phyloP scores from a whole-genome alignment of 2,797 vertebrate species.

The Sebastes glaucus region DNA sequence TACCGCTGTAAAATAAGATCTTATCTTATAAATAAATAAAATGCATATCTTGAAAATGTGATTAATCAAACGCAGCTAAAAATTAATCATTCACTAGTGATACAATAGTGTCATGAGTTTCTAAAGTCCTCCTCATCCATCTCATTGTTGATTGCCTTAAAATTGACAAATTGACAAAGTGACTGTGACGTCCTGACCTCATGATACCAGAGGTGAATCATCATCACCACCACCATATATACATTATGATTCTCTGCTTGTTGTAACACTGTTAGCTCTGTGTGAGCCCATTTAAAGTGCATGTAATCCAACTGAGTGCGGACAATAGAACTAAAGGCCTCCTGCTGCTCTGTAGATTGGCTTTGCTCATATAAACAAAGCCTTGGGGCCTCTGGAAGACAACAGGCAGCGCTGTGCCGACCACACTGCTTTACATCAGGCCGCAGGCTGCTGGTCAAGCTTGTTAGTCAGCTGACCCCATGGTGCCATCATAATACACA shows the following conservation, averaged over 20 bases:
- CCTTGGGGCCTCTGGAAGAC: constrained; percentile 59
- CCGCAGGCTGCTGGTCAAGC: neutral
- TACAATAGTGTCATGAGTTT: neutral
- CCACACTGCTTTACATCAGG: constrained; percentile 13
- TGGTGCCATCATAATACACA: neutral
- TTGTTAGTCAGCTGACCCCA: constrained; percentile 2
- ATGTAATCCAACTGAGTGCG: constrained; percentile 10
- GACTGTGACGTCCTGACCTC: neutral
- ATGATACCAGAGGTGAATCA: neutral
- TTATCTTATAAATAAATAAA: neutral
- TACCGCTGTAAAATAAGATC: too few relatives aligned
- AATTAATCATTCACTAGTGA: neutral
- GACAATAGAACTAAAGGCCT: constrained; percentile 49
- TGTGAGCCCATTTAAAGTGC: constrained; percentile 35
- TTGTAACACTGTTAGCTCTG: neutral
- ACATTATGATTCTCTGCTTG: neutral
- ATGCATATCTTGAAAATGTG: neutral
- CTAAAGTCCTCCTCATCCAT: neutral
- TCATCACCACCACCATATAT: neutral
- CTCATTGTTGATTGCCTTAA: neutral
- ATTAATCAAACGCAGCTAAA: neutral
- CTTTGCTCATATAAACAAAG: constrained; percentile 47
- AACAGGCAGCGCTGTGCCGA: constrained; percentile 35
- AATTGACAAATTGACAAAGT: neutral
- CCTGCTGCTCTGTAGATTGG: constrained; percentile 52